Conservation (phyloP, 2,113 vertebrate species). For the Kobus ellipsiprymnus region DNA sequence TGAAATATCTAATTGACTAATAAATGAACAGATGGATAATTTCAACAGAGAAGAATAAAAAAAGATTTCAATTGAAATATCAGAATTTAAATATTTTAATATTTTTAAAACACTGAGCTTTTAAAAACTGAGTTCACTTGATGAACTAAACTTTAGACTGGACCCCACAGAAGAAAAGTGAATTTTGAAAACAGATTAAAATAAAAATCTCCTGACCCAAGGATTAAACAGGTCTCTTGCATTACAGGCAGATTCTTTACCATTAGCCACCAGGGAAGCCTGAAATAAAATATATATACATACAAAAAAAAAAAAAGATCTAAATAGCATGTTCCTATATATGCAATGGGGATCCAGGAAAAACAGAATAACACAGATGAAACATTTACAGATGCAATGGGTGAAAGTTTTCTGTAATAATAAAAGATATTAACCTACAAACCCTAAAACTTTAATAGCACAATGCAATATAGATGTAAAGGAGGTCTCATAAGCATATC, state of each 20-base stretch:
- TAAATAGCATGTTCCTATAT: not conserved
- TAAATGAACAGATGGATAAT: not conserved
- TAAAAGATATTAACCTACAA: not conserved
- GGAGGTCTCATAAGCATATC: not conserved
- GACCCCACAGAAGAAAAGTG: not conserved
- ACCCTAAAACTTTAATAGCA: not conserved
- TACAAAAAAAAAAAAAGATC: not conserved
- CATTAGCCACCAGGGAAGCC: not conserved
- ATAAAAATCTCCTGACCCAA: not conserved
- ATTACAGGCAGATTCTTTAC: not conserved
- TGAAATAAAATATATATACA: not conserved
- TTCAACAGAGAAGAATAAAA: not conserved
- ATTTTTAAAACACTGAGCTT: not conserved
- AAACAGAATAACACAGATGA: not conserved
- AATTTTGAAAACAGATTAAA: not conserved
- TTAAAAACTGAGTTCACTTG: not conserved
- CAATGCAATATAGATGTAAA: not conserved
- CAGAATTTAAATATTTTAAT: not conserved
- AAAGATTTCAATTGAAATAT: not conserved
- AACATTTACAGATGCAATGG: not conserved
- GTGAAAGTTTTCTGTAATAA: not conserved
- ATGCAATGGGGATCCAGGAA: not conserved
- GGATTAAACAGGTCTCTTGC: not conserved
- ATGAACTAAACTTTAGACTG: not conserved
- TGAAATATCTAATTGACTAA: not conserved